Evolutionary conservation across 2,888 invertebrate genomes (phyloP).

Genomic region (Pterostichus madidus): DNA sequence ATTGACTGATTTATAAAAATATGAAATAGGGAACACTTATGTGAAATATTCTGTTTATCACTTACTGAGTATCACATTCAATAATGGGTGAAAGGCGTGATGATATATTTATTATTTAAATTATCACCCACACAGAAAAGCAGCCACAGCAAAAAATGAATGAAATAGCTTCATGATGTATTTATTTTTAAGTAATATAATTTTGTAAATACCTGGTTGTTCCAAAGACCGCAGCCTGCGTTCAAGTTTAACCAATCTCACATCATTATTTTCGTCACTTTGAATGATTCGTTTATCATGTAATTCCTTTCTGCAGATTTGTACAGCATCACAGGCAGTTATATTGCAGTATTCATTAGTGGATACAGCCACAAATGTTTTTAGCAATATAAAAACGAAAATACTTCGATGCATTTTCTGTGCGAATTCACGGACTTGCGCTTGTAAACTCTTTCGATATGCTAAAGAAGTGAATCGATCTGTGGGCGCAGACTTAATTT

Average conservation of each 20-base stretch:
- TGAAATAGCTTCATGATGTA: too few relatives aligned
- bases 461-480: constrained; percentile 19
- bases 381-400: not conserved
- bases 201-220: constrained; percentile 80
- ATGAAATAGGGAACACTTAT: too few relatives aligned
- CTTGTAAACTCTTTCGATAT: constrained; percentile 31
- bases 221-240: constrained; percentile 84
- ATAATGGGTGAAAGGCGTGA: too few relatives aligned
- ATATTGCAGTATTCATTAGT: constrained; percentile 76
- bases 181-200: constrained; percentile 1
- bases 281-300: constrained; percentile 68
- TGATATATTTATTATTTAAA: too few relatives aligned
- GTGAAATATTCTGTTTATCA: too few relatives aligned
- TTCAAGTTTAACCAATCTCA: constrained; percentile 81
- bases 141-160: too few relatives aligned
- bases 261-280: constrained; percentile 71
- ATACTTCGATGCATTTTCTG: not conserved
- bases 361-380: constrained; percentile 8
- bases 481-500: constrained; percentile 45
- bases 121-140: too few relatives aligned
- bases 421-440: not conserved
- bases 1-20: too few relatives aligned
- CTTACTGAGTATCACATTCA: too few relatives aligned
- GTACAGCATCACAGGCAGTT: constrained; percentile 79
- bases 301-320: constrained; percentile 75